Base-by-base conservation (phyloP, 1,140 invertebrate species). In the Drosophila bocqueti region DNA sequence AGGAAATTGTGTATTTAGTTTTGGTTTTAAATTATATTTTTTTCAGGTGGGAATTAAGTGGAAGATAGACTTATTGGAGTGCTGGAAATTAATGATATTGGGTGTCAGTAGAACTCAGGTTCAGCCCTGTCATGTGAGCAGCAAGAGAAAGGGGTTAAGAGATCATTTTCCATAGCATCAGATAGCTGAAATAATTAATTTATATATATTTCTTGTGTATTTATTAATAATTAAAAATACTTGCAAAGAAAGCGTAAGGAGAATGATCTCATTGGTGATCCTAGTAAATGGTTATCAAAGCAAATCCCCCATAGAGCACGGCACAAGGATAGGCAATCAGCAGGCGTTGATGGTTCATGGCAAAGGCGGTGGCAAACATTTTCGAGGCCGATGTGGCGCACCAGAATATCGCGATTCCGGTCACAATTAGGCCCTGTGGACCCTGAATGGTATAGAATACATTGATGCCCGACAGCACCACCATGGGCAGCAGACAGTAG, bases 401-500 rank as follows among this genome's bases (percentile, higher is more conserved):
- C 97, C 97, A 98, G 13, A 96, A 79, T 55, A 98, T 96, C 21
- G 95, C 94, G 45, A 96, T 73, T 11, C 94, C 93, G 36, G 96
- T 95, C 31, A 96, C 82, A 24, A 95, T 86, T 45, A 94, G 95
- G 26, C 97, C 93, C 47, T 93, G 64, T 65, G 92, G 92, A 55
- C 93, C 93, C 81, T 96, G 95, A 75, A 98, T 93, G 34, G 96
- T 96, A 21, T 97, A 90, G 47, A 97, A 91, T 69, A 97, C 94
- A 68, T 96, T 95, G 24, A 97, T 77, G 50, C 95, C 95, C 7
- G 96, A 96, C 3, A 98, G 94, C 46, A 96, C 94, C 34, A 97
- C 96, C 95, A 98, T 97, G 36, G 97, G 97, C 45, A 98, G 93
- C 16, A 98, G 94, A 93, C 96, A 97, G 93, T 98, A 98, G 15